Evolutionary conservation across 2,113 vertebrate genomes (phyloP), one percentile per base, ranked within the genome.

Genomic region (Vicugna pacos): DNA sequence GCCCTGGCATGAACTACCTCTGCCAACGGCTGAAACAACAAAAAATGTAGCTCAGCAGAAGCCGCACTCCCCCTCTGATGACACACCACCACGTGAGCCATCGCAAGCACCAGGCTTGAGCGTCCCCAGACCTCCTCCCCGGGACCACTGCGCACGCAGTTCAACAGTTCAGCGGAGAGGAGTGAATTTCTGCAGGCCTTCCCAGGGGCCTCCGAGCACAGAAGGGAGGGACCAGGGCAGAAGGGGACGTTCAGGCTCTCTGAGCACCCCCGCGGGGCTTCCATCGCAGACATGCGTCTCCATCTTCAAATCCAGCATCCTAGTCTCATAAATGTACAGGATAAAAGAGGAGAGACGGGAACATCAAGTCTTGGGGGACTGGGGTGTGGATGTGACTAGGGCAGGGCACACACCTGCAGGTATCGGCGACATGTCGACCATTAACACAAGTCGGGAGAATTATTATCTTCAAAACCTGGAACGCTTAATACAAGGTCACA

Each of bases 301-400:
- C 38, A 1, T 4, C 5, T 62, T 42, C 81, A 19, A 35, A 58
- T 7, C 19, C 17, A 42, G 69, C 0, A 32, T 19, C n/a, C 24
- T 5, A 52, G 35, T 46, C 56, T 86, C 35, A 2, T 24, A 42
- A 30, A 77, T 1, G 20, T 24, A 17, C 1, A 24, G 60, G 48
- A 22, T 3, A 11, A 10, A 52, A 17, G 19, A 73, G 24, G 16
- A 54, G 20, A 67, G 38, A 30, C 0, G 3, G n/a, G 48, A 60
- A 35, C 1, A 30, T 10, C 17, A 0, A 1, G 42, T 35, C 38
- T 10, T 3, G 0, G 17, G 50, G 26, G n/a, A 11, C 0, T 5
- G 22, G 4, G 22, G 4, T 7, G 0, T 9, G 4, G 56, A 4
- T 2, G 1, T 0, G 1, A 12, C 5, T 28, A 48, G 30, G 5